Base-by-base conservation (phyloP, 2,113 vertebrate species). In the Lophura nycthemera region DNA sequence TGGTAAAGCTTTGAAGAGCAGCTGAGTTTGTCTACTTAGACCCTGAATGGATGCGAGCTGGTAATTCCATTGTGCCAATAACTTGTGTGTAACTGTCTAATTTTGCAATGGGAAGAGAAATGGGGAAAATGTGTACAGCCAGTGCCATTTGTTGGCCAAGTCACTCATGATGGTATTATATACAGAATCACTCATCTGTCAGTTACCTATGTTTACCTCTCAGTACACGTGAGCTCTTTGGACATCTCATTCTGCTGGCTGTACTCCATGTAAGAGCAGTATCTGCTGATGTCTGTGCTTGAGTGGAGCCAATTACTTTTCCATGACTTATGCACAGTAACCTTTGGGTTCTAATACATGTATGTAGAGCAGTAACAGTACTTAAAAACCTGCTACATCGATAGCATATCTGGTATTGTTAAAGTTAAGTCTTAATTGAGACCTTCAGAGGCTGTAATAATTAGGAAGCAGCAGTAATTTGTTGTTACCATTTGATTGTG, bases 81-180 rank as follows among this genome's bases (percentile, higher is more conserved):
- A 29, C 21, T 38, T 13, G 6, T 32, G 45, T 17, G 0, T 47
- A 19, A 18, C 3, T 29, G 6, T 32, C 56, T 77, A 43, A 19
- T 38, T 86, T 88, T 66, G 57, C 60, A 88, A 3, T 29, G 38
- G n/a, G 30, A 73, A 74, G 30, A 27, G 8, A 73, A 93, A 40
- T 11, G 14, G 25, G 34, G 4, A 2, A 64, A 36, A 24, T 16
- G 2, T 48, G 45, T n/a, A 11, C 22, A 72, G 43, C 25, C 85
- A 11, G 15, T 79, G 24, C 25, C 5, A 4, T 79, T 85, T 79
- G 40, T 48, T 92, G 40, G 25, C 52, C n/a, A 30, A 61, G 25
- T 22, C 24, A 25, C 34, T 74, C 0, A 0, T 25, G 20, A 10
- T 29, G 24, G 8, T 57, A n/a, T 38, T 84, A 1, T 8, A 22